Base-by-base conservation (phyloP, 2,888 invertebrate species). In the Plemyria rubiginata region DNA sequence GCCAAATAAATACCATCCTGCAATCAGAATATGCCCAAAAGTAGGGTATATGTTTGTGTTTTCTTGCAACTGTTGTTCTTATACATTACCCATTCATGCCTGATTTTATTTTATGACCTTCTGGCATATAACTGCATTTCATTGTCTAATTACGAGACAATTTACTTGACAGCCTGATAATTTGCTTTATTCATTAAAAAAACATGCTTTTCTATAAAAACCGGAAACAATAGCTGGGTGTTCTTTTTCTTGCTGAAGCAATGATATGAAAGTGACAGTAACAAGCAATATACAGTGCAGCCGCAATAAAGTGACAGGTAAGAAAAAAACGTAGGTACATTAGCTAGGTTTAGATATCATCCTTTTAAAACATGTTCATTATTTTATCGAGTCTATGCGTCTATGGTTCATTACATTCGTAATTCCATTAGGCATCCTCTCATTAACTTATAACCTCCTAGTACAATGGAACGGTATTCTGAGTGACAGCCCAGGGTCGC, bases 401-500 rank as follows among this genome's bases (percentile, higher is more conserved):
- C 45, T 53, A 41, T 59, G 52, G 48, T 43, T 54, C 50, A 58
- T 54, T 43, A 43, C 32, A 36, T 54, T 46, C 52, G 52, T 61
- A 51, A 49, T 40, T 46, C 32, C 40, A 49, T 38, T 46, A 59
- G 15, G n/a, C 15, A 43, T 55, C 43, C 54, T 69, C 65, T 77
- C 75, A 76, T 78, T 79, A 76, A 73, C 75, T 69, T 71, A 67
- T 79, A 74, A 74, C 76, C 74, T 73, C 79, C 74, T 74, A 66
- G 75, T 77, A 75, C 72, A 68, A 50, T 70, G 67, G 66, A 70
- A 71, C 72, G 70, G 72, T 66, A 71, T 61, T 71, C 64, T 75
- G 71, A 77, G 59, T 72, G 82, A 84, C 75, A 75, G 84, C 77
- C 74, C 75, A 70, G 22, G 81, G 82, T 80, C 78, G 71, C 60